Conservation (phyloP, 1,140 invertebrate genomes). For the Trissolcus basalis region DNA sequence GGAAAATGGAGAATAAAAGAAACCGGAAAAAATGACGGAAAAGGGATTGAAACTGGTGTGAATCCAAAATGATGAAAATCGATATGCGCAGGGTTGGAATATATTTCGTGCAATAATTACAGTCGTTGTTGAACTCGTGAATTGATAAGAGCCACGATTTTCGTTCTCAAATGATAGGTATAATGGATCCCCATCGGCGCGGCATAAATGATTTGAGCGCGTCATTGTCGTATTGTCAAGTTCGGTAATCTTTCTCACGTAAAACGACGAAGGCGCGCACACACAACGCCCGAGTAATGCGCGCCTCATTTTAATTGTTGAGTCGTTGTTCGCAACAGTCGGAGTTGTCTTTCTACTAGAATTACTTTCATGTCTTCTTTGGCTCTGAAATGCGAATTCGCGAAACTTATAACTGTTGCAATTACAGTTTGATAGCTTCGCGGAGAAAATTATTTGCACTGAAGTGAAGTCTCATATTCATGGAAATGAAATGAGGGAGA, state of each 20-base stretch:
- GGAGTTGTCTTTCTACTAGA: conserved; percentile 47
- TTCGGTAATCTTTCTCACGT: conserved; percentile 31
- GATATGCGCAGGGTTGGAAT: no score
- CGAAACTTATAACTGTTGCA: conserved; percentile 48
- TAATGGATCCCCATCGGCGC: conserved; percentile 18
- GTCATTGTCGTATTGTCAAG: conserved; percentile 34
- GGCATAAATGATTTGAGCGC: conserved; percentile 22
- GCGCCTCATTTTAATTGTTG: conserved; percentile 44
- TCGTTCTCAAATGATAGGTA: conserved; percentile 1
- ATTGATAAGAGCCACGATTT: conserved; percentile 13
- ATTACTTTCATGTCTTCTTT: conserved; percentile 50
- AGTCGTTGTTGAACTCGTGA: neutral
- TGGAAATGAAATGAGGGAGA: conserved; percentile 18
- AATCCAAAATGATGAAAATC: no score
- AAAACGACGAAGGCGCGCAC: conserved; percentile 19
- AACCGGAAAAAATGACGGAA: no score
- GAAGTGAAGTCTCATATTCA: conserved; percentile 25
- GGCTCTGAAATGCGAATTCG: conserved; percentile 29
- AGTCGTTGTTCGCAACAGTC: conserved; percentile 42
- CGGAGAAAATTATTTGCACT: conserved; percentile 39
- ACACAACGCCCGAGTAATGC: conserved; percentile 12
- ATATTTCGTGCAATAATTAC: no score
- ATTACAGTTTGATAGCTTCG: conserved; percentile 47
- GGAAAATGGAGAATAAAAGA: no score
- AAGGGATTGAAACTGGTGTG: no score